Evolutionary conservation across 2,113 vertebrate genomes (phyloP), one percentile per base, ranked within the genome.

Genomic region (Stegastes partitus): DNA sequence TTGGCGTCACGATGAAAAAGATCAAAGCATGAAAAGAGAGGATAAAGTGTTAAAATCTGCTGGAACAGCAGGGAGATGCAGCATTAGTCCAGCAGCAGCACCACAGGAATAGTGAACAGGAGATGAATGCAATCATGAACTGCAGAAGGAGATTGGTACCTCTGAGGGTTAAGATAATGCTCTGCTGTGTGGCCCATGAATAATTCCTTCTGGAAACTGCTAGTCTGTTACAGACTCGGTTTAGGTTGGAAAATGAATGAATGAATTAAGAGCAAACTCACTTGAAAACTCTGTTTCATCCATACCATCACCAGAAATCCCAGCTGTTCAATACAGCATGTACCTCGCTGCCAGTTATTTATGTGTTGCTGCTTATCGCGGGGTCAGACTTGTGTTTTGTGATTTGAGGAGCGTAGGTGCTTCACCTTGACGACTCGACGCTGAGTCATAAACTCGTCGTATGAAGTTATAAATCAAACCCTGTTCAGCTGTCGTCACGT

Each of bases 371-470:
- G 14, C 16, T 45, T 9, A 12, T 68, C 31, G 44, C 21, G 65
- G 37, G 37, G 11, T 68, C 21, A 51, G 66, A 0, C 54, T 12
- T 28, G 22, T 67, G 19, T 71, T 34, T 58, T 64, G 22, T 75
- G 28, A 56, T 85, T 66, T 61, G 51, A 69, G 19, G 15, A 23
- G 25, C 72, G 75, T 25, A 61, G 45, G 44, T 65, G 59, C 58
- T 76, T 84, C 64, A 88, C 82, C 68, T 72, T 65, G 70, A 84
- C 89, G 93, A 92, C 82, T 83, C 64, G 73, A 63, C 64, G 42
- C 76, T 91, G 91, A 93, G 86, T 92, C 91, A 91, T 54, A 67
- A 69, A 68, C 55, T 67, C 55, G 15, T 74, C 54, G 59, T 64
- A 77, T 81, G 23, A 49, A 25, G 55, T 31, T 54, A 61, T 61